Conservation (phyloP, 53 echinoderm and acorn worm species). For the Glandiceps talaboti region DNA sequence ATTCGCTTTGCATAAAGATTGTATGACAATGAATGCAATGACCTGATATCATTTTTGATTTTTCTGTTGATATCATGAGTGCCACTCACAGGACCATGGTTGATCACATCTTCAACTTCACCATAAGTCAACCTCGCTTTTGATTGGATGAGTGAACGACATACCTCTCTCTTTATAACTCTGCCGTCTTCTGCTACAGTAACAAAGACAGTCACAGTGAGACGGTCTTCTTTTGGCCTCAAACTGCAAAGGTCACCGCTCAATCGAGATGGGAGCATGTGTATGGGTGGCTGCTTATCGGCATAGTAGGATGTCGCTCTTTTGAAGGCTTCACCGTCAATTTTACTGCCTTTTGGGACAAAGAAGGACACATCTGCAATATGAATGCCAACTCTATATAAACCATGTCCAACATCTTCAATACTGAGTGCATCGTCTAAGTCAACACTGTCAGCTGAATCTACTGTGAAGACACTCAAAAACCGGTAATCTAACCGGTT, state of each 20-base stretch:
- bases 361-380: slow-evolving; percentile 84
- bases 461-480: slow-evolving; percentile 54
- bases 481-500: slow-evolving; percentile 24
- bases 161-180: not conserved
- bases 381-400: slow-evolving; percentile 52
- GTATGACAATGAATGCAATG: slow-evolving; percentile 22
- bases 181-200: slow-evolving; percentile 32
- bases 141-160: slow-evolving; percentile 12
- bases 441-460: slow-evolving; percentile 44
- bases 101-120: slow-evolving; percentile 27
- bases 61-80: not conserved
- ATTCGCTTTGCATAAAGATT: slow-evolving; percentile 34
- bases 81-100: not conserved
- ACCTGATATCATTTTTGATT: too few relatives aligned
- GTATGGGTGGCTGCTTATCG: slow-evolving; percentile 19
- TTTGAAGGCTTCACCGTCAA: slow-evolving; percentile 57
- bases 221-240: slow-evolving; percentile 43
- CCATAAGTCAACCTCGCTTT: slow-evolving; percentile 44
- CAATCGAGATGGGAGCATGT: slow-evolving; percentile 62
- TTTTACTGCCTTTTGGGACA: slow-evolving; percentile 24
- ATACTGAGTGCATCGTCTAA: slow-evolving; percentile 77
- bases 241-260: slow-evolving; percentile 60
- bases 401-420: slow-evolving; percentile 21
- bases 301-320: slow-evolving; percentile 71
- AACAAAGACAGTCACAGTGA: slow-evolving; percentile 58